phyloP scores from a whole-genome alignment of 2,113 vertebrate genomes.

The Lophotis ruficrista region DNA sequence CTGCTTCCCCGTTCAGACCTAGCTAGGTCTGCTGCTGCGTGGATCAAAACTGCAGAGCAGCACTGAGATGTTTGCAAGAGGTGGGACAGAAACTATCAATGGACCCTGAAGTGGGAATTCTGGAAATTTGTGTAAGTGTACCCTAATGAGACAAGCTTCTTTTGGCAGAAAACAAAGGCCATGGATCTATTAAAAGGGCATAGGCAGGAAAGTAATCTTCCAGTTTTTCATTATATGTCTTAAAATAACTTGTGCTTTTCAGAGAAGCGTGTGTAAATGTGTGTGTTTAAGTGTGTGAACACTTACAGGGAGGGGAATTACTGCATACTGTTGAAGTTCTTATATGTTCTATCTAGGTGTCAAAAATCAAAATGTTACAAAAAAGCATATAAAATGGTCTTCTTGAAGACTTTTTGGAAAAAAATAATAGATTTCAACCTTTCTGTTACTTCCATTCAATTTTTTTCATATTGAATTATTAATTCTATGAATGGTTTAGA shows the following conservation, averaged over 20 bases:
- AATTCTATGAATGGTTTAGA: neutral
- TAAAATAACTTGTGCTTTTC: neutral
- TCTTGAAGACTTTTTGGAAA: neutral
- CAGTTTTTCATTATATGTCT: neutral
- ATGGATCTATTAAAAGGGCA: neutral
- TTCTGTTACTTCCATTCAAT: neutral
- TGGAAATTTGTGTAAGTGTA: neutral
- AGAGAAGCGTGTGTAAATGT: neutral
- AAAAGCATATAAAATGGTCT: neutral
- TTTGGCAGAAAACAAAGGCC: neutral
- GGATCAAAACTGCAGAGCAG: neutral
- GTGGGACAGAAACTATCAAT: accelerated
- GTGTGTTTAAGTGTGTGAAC: neutral
- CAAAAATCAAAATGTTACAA: neutral
- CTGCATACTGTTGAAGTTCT: neutral
- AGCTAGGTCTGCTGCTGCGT: neutral
- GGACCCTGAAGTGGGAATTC: neutral
- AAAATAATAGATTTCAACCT: neutral
- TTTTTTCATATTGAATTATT: neutral
- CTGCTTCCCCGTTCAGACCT: neutral
- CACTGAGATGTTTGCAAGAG: neutral
- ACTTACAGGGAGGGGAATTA: neutral
- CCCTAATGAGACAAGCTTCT: neutral
- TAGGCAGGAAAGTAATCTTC: neutral
- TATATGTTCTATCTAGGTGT: neutral